Percentiles rank a stretch among this genome's conserved stretches.
phyloP scores from a whole-genome alignment of 2,888 invertebrate species.

The Ischnura elegans region DNA sequence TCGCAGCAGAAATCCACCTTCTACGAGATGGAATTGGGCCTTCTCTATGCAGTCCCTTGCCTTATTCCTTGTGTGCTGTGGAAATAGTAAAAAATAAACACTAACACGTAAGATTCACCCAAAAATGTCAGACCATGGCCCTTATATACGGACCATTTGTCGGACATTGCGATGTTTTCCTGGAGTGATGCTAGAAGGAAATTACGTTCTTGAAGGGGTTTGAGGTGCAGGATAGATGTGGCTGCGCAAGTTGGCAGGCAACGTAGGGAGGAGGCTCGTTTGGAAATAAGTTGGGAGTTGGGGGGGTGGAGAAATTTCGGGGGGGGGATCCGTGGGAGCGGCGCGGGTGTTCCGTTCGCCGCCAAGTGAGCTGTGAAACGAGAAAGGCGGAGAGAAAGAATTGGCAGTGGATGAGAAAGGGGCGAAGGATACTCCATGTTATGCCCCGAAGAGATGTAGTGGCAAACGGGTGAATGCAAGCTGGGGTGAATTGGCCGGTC shows the following conservation, averaged over 20 bases:
- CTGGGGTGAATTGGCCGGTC: neutral
- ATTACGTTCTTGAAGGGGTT: no score
- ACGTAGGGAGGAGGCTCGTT: neutral
- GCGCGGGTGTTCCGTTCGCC: neutral
- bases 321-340: neutral
- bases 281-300: neutral
- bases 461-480: neutral
- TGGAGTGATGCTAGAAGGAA: no score
- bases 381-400: conserved; percentile 16
- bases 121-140: no score
- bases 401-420: neutral
- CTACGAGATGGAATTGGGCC: no score
- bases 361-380: conserved; percentile 64
- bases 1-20: no score
- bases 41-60: no score
- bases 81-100: no score
- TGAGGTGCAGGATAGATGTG: neutral
- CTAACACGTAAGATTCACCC: no score
- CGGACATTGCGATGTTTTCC: no score
- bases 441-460: neutral
- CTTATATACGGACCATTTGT: no score
- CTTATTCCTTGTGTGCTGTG: no score
- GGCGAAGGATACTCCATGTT: neutral
- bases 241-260: neutral
- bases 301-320: neutral